phyloP scores from a whole-genome alignment of 2,888 invertebrate genomes.

The Atrina japonica region DNA sequence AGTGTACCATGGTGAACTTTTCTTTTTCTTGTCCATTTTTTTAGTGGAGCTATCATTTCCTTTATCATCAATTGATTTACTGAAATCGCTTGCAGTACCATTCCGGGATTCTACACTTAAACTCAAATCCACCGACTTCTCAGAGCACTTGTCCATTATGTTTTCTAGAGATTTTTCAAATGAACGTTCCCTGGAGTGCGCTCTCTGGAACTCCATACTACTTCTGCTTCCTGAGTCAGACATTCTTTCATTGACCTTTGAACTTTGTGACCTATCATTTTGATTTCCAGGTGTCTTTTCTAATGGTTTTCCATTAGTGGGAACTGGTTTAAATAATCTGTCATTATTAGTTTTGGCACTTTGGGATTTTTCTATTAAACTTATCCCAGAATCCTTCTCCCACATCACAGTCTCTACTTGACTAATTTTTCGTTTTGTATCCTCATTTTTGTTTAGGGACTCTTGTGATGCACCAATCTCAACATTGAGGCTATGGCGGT shows the following conservation, averaged over 20 bases:
- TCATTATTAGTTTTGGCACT: no score
- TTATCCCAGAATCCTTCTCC: conserved; percentile 7
- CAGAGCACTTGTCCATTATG: conserved; percentile 72
- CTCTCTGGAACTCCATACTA: conserved; percentile 25
- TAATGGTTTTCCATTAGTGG: background rate
- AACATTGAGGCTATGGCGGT: conserved; percentile 11
- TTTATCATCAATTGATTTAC: conserved; percentile 51
- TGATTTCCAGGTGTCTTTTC: background rate
- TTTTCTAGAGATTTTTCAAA: conserved; percentile 74
- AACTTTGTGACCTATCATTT: no score
- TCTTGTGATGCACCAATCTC: background rate
- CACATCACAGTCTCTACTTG: background rate
- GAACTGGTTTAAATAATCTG: no score
- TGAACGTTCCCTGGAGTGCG: conserved; percentile 56
- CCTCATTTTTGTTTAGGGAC: background rate
- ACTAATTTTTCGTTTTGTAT: no score
- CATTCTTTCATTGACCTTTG: background rate
- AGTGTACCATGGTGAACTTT: conserved; percentile 74
- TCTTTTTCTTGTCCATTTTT: conserved; percentile 73
- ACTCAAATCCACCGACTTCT: conserved; percentile 67
- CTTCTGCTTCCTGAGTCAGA: conserved; percentile 41
- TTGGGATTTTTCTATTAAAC: background rate
- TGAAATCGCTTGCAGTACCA: conserved; percentile 38
- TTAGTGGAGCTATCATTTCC: conserved; percentile 36
- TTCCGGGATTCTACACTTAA: conserved; percentile 61